Conservation (phyloP, 2,113 vertebrate species). For the Xenopus borealis region DNA sequence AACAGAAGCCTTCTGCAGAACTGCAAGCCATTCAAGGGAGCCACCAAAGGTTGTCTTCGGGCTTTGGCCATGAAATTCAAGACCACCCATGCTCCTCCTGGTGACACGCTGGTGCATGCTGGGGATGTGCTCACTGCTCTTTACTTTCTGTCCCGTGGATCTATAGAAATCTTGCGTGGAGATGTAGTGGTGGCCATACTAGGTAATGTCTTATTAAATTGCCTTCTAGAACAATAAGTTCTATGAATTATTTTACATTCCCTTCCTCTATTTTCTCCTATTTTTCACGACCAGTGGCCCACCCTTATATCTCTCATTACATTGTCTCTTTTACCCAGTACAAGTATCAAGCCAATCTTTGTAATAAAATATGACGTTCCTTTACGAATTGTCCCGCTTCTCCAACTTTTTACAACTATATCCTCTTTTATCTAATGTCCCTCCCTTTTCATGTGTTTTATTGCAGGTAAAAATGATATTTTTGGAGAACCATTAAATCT, state of each 20-base stretch:
- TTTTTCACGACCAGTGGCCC: too few relatives aligned
- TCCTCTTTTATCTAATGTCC: too few relatives aligned
- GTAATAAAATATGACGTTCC: too few relatives aligned
- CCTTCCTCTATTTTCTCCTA: too few relatives aligned
- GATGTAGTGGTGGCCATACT: slow-evolving; percentile 92
- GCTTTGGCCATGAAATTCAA: slow-evolving; percentile 97
- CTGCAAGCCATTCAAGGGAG: slow-evolving; percentile 90
- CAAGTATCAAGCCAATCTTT: too few relatives aligned
- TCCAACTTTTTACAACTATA: too few relatives aligned
- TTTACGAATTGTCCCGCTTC: too few relatives aligned
- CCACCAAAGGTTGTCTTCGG: slow-evolving; percentile 89
- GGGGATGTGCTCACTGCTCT: slow-evolving; percentile 91
- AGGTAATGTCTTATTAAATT: slow-evolving; percentile 61
- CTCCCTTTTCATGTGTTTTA: too few relatives aligned
- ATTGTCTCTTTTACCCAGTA: too few relatives aligned
- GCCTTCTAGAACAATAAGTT: too few relatives aligned
- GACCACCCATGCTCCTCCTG: slow-evolving; percentile 89
- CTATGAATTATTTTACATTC: too few relatives aligned
- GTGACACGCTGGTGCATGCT: slow-evolving; percentile 90
- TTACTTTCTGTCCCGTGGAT: slow-evolving; percentile 95
- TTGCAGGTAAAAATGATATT: slow-evolving; percentile 86
- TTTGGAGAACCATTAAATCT: slow-evolving; percentile 93
- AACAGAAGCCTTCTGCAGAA: slow-evolving; percentile 90
- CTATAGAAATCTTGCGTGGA: slow-evolving; percentile 91
- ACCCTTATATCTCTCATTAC: too few relatives aligned